These are phyloP conservation scores for Eriocheir sinensis DNA, from an alignment of 1,140 invertebrate genomes.

Conservation along the genomic window DNA sequence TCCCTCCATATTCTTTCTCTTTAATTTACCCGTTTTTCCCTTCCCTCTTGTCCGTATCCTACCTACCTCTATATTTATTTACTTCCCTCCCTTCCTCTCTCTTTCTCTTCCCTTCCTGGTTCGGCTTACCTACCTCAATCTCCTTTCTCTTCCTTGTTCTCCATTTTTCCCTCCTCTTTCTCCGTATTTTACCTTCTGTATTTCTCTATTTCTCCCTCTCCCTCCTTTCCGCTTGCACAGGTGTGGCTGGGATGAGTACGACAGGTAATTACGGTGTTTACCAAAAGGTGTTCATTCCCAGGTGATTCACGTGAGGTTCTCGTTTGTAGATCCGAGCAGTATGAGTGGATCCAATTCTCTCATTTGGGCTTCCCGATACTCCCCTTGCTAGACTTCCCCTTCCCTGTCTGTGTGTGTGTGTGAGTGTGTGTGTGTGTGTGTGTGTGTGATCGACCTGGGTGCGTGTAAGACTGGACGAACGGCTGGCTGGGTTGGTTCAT, in stretches of 20 bases:
- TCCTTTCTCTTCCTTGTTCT: too few relatives aligned
- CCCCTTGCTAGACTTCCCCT: background rate
- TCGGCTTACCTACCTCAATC: too few relatives aligned
- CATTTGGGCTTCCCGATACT: background rate
- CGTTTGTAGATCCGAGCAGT: background rate
- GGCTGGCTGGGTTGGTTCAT: too few relatives aligned
- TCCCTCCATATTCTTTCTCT: too few relatives aligned
- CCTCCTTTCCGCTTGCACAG: background rate
- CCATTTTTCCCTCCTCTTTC: too few relatives aligned
- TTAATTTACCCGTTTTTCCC: too few relatives aligned
- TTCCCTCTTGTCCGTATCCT: too few relatives aligned
- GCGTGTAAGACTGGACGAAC: background rate
- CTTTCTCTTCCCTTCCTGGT: background rate
- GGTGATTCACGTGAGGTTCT: background rate
- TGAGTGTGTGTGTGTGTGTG: constrained; percentile 20
- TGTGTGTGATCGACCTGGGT: background rate
- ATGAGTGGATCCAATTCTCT: background rate
- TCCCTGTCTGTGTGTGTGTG: background rate
- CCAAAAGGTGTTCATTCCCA: background rate
- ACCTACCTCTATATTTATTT: too few relatives aligned
- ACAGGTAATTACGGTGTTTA: background rate
- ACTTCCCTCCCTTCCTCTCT: constrained; percentile 13
- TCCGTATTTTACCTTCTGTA: too few relatives aligned
- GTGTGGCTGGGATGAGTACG: background rate
- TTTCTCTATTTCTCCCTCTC: background rate